Conservation (phyloP, 1,140 invertebrate species). For the Brachionus rotundiformis region DNA sequence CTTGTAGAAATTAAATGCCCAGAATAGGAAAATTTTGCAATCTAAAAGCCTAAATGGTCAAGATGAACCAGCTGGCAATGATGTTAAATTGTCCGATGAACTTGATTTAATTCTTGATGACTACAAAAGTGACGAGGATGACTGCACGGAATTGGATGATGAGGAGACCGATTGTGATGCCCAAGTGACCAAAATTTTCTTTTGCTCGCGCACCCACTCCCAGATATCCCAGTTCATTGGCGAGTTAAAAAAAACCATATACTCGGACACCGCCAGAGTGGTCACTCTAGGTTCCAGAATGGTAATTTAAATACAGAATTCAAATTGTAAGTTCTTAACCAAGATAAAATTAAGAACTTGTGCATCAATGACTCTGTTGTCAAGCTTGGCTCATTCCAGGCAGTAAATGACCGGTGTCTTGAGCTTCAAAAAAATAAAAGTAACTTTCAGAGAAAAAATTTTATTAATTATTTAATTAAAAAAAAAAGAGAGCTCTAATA, state of each 20-base stretch:
- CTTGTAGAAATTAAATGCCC: background rate
- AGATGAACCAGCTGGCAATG: slow-evolving; percentile 49
- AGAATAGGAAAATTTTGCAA: slow-evolving; percentile 56
- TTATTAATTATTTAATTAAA: background rate
- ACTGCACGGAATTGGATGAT: slow-evolving; percentile 60
- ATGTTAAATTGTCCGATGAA: slow-evolving; percentile 57
- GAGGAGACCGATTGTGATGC: slow-evolving; percentile 65
- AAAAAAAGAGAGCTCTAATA: background rate
- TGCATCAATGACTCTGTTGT: slow-evolving; percentile 84
- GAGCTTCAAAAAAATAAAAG: slow-evolving; percentile 78
- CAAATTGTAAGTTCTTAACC: background rate
- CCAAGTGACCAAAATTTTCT: slow-evolving; percentile 72
- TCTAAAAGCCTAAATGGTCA: slow-evolving; percentile 57
- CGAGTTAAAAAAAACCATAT: slow-evolving; percentile 83
- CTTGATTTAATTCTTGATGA: slow-evolving; percentile 61
- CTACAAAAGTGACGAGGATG: slow-evolving; percentile 60
- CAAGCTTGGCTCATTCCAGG: slow-evolving; percentile 73
- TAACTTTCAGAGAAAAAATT: background rate
- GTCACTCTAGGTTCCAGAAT: slow-evolving; percentile 81
- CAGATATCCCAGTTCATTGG: slow-evolving; percentile 89
- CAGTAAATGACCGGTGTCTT: slow-evolving; percentile 92
- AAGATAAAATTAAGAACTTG: slow-evolving; percentile 71
- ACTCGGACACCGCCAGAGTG: slow-evolving; percentile 73
- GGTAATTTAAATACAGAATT: slow-evolving; percentile 54
- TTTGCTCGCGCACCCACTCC: slow-evolving; percentile 92